Evolutionary conservation across 2,888 invertebrate species (phyloP), one percentile per base, ranked within the genome.

Genomic region (Chaetogeoica ovagalla): DNA sequence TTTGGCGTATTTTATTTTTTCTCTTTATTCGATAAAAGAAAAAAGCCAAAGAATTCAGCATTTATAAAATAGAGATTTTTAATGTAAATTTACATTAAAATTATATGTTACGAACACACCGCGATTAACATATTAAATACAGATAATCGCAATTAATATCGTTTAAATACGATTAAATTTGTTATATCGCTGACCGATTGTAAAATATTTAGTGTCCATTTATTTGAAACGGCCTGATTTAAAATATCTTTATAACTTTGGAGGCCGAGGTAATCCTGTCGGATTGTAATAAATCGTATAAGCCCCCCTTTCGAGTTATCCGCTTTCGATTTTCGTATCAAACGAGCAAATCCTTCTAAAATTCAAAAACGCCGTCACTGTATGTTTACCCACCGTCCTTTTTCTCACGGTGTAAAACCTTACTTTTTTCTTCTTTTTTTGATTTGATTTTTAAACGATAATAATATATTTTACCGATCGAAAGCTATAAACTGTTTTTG

Each of bases 241-340:
- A 65, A 74, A 74, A 74, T 74, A 74, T 65, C 39, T 21, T 74
- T 74, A 74, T 74, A 65, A 74, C 74, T 74, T 74, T 11, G 74
- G 30, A 30, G 30, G 55, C 23, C 55, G 55, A 39, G 7, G 39
- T 74, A 65, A 74, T 74, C 65, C 74, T 23, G 11, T 74, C 17
- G 74, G 74, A 55, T 74, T 74, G 37, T 57, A 65, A 63, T 74
- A 74, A 74, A 65, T 74, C 74, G 9, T 55, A 57, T 65, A 74
- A 74, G 74, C 65, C 17, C 55, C n/a, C 30, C n/a, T n/a, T 63
- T 74, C 55, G 11, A 55, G 74, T 57, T 74, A 74, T 74, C 65
- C 65, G 65, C 65, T 74, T 74, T 74, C 65, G 74, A 74, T 74
- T 74, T 74, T 65, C 63, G 55, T 65, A 74, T 65, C 39, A 65